A percentile compares a stretch with the other conserved stretches of the same genome.
Evolutionary conservation across 1,140 invertebrate genomes (phyloP).

Genomic region (Samia ricini): DNA sequence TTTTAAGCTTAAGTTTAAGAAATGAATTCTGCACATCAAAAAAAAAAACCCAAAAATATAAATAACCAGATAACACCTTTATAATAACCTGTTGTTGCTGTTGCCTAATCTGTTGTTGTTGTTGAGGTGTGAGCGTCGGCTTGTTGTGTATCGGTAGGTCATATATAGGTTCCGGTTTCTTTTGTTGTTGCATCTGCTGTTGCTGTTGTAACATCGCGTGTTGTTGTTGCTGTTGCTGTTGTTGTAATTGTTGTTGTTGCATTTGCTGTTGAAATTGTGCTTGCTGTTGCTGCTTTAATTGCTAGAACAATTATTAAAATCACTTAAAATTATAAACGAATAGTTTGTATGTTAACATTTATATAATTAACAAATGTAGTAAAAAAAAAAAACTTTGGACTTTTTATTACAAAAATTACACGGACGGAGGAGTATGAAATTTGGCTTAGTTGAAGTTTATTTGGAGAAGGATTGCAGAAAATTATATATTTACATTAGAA

Average conservation of each 20-base stretch:
- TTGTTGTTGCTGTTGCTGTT: conserved; percentile 25
- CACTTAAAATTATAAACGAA: not conserved
- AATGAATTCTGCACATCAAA: too few relatives aligned
- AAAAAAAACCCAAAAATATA: not conserved
- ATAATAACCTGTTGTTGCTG: conserved; percentile 18
- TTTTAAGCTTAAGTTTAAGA: too few relatives aligned
- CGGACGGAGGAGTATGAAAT: too few relatives aligned
- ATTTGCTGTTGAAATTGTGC: conserved; percentile 45
- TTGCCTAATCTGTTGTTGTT: conserved; percentile 47
- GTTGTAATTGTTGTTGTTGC: conserved; percentile 33
- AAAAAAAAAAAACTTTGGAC: too few relatives aligned
- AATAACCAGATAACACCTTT: not conserved
- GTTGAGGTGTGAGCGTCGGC: conserved; percentile 51
- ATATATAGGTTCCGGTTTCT: conserved; percentile 64
- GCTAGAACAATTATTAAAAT: not conserved
- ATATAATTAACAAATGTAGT: too few relatives aligned
- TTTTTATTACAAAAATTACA: too few relatives aligned
- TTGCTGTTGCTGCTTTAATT: not conserved
- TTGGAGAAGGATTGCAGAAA: too few relatives aligned
- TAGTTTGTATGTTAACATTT: too few relatives aligned
- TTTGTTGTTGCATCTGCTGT: conserved; percentile 35
- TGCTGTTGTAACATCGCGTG: conserved; percentile 28
- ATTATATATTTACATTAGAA: too few relatives aligned
- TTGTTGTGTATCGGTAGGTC: conserved; percentile 66
- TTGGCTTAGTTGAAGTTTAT: too few relatives aligned